These are phyloP conservation scores for Beroe forskalii DNA, from an alignment of 37 sponge, comb jelly and placozoan species.

Conservation along the genomic window DNA sequence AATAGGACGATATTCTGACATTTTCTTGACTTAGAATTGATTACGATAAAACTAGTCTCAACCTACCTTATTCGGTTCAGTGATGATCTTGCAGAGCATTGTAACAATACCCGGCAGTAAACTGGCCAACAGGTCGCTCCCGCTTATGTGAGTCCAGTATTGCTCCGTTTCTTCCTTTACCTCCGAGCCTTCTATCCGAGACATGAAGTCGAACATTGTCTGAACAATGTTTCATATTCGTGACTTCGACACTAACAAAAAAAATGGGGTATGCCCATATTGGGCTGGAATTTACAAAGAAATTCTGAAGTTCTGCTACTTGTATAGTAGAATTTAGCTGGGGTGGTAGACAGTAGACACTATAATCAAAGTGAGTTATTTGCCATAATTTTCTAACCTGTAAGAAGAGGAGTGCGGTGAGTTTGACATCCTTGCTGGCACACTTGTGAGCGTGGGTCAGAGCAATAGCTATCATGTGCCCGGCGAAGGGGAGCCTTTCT, in stretches of 20 bases:
- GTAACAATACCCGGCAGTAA: constrained; percentile 34
- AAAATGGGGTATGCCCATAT: too few species aligned
- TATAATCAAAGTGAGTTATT: too few species aligned
- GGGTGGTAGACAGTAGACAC: too few species aligned
- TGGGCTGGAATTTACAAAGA: too few species aligned
- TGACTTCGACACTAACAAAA: too few species aligned
- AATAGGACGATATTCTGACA: too few species aligned
- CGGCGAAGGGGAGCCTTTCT: constrained; percentile 31
- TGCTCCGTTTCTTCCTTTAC: constrained; percentile 41
- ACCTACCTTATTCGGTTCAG: constrained; percentile 36
- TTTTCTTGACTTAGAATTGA: too few species aligned
- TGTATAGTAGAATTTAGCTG: too few species aligned
- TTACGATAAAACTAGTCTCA: neutral
- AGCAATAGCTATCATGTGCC: constrained; percentile 46
- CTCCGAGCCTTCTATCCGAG: constrained; percentile 23
- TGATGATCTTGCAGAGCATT: constrained; percentile 38
- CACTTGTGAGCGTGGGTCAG: constrained; percentile 46
- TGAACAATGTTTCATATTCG: too few species aligned
- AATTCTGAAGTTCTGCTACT: too few species aligned
- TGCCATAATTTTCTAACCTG: too few species aligned
- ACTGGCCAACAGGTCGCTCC: constrained; percentile 43
- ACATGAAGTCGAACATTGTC: constrained; percentile 15
- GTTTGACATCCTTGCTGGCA: constrained; percentile 28
- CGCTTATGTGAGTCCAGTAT: constrained; percentile 40
- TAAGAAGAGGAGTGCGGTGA: constrained; percentile 7